Base-by-base conservation (phyloP, 1,140 invertebrate genomes). In the Microvelia longipes region DNA sequence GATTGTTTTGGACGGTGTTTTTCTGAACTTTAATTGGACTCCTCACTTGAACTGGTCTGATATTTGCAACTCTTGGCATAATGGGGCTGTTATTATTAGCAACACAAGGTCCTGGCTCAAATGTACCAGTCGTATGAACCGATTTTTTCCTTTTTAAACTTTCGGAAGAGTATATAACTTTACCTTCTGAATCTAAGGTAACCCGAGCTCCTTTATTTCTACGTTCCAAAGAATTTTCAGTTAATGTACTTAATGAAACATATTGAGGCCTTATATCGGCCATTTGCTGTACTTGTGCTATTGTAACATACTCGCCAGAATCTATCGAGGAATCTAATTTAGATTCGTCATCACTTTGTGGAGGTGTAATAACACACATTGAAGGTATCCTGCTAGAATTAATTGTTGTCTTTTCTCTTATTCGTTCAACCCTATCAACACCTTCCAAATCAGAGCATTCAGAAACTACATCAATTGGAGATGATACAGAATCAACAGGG, bases 291-390 rank as follows among this genome's bases (percentile, higher is more conserved):
- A 72, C 80, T 86, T 91, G 89, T 69, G 89, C 87, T 77, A 92
- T 90, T 62, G 89, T 91, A 13, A 92, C 90, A 80, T 92, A 92
- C 79, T 92, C 90, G 75, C 88, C 90, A 69, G 86, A 82, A 78
- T 86, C 81, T 1, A 73, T 68, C n/a, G 69, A 66, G 67, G 68
- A 65, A 27, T 68, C 68, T 27, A 70, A 72, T 50, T 74, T 74
- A 11, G 73, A 86, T 76, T 92, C 92, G 75, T 94, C 92, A 72
- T 94, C 92, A 66, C 90, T 93, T 69, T 89, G 89, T 0, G 89
- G 87, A 13, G 92, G 91, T 5, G 92, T 94, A 24, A 94, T 93
- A 0, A 93, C 91, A 79, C 92, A 94, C 88, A 95, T 92, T 0
- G 91, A 93, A 1, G 93, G 93, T 76, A 94, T 94, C 72, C 91